phyloP scores from a whole-genome alignment of 2,113 vertebrate genomes.

The Stegostoma tigrinum region DNA sequence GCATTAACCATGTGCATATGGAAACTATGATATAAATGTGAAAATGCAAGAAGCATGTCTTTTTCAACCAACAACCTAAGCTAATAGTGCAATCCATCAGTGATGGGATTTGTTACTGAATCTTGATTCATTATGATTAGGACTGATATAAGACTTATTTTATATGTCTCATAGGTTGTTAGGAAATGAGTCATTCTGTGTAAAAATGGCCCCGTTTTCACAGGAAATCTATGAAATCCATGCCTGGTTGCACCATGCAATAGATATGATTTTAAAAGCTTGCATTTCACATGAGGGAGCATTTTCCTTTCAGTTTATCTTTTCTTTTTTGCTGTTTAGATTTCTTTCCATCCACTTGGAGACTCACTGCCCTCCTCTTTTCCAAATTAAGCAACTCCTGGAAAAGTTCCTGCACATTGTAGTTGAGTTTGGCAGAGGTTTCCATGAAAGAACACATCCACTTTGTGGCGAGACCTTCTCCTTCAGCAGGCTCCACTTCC shows the following conservation, averaged over 20 bases:
- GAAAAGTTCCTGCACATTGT: slow-evolving; percentile 62
- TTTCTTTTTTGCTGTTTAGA: slow-evolving; percentile 50
- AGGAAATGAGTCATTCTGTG: not conserved
- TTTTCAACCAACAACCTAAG: slow-evolving; percentile 10
- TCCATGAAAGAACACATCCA: slow-evolving; percentile 66
- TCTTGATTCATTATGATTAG: not conserved
- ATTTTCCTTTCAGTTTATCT: slow-evolving; percentile 57
- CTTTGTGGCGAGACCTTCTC: slow-evolving; percentile 50
- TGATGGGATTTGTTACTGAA: not conserved
- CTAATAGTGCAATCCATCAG: not conserved
- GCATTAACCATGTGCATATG: not conserved
- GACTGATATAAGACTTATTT: not conserved
- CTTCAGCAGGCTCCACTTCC: slow-evolving; percentile 53
- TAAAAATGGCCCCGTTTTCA: not conserved
- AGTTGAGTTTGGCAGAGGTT: slow-evolving; percentile 56
- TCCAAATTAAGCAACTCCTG: slow-evolving; percentile 56
- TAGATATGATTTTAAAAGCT: not conserved
- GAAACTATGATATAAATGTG: slow-evolving; percentile 12
- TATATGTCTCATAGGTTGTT: not conserved
- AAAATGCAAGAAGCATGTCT: slow-evolving; percentile 31
- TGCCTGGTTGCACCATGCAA: slow-evolving; percentile 17
- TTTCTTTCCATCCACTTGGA: slow-evolving; percentile 56
- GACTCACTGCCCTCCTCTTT: slow-evolving; percentile 51
- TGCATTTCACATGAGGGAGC: slow-evolving; percentile 54
- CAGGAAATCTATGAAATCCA: slow-evolving; percentile 23